phyloP scores from a whole-genome alignment of 2,797 vertebrate genomes.

The Dermochelys coriacea region DNA sequence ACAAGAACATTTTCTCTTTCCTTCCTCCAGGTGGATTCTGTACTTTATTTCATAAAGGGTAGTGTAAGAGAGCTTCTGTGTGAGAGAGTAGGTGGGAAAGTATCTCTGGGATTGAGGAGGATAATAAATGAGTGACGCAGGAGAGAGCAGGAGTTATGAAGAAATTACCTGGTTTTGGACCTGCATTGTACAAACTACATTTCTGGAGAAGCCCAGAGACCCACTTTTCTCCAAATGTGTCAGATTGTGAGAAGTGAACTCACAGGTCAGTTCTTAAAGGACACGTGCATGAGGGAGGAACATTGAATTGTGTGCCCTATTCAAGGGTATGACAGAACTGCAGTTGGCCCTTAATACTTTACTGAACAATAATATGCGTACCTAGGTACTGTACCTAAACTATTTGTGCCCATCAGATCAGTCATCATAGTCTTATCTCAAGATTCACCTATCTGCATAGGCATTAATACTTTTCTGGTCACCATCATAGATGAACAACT shows the following conservation, averaged over 20 bases:
- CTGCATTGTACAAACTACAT: neutral
- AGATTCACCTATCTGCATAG: neutral
- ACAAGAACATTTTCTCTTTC: neutral
- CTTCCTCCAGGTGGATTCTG: neutral
- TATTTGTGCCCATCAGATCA: neutral
- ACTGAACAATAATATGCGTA: neutral
- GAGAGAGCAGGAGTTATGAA: neutral
- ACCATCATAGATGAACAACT: neutral
- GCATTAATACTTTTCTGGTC: neutral
- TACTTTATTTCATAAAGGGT: neutral
- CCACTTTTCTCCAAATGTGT: neutral
- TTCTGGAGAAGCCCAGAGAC: neutral
- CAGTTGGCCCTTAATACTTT: neutral
- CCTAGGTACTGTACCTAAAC: neutral
- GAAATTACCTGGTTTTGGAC: neutral
- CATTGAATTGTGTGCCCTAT: neutral
- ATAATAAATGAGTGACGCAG: neutral
- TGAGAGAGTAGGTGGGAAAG: neutral
- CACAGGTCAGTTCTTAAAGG: neutral
- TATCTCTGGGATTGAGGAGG: neutral
- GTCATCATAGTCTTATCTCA: neutral
- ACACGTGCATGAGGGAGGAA: neutral
- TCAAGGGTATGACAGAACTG: fast-evolving
- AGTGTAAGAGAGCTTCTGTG: neutral
- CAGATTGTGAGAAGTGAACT: neutral